Conservation (phyloP, 2,888 invertebrate genomes). For the Tuberolachnus salignus region DNA sequence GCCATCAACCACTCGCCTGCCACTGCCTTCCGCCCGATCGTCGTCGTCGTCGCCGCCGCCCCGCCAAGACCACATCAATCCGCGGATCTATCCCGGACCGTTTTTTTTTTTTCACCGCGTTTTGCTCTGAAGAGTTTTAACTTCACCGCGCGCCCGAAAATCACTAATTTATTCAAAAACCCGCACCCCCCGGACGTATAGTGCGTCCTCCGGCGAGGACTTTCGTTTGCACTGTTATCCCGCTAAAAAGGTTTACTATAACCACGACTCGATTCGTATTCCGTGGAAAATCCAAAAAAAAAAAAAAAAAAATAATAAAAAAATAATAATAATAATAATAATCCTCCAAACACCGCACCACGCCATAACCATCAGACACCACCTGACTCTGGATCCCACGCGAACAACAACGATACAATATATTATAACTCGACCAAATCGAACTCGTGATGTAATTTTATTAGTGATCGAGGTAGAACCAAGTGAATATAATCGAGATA, state of each 20-base stretch:
- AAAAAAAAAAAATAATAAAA: too few relatives aligned
- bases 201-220: not conserved
- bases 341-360: not conserved
- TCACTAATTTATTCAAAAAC: constrained; percentile 52
- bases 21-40: too few relatives aligned
- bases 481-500: too few relatives aligned
- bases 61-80: not conserved
- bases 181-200: not conserved
- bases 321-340: too few relatives aligned
- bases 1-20: too few relatives aligned
- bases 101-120: not conserved
- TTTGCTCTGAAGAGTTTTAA: not conserved
- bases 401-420: not conserved
- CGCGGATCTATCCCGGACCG: not conserved
- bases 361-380: not conserved
- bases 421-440: constrained; percentile 7
- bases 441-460: constrained; percentile 28
- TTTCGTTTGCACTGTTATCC: not conserved
- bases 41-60: too few relatives aligned
- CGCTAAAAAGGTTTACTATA: not conserved
- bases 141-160: constrained; percentile 4
- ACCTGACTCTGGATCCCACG: constrained; percentile 36
- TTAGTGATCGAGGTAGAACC: too few relatives aligned
- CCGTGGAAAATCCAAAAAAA: not conserved
- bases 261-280: constrained; percentile 20